These are phyloP conservation scores for Dendrolimus pini DNA, from an alignment of 2,888 invertebrate genomes.

Conservation along the genomic window DNA sequence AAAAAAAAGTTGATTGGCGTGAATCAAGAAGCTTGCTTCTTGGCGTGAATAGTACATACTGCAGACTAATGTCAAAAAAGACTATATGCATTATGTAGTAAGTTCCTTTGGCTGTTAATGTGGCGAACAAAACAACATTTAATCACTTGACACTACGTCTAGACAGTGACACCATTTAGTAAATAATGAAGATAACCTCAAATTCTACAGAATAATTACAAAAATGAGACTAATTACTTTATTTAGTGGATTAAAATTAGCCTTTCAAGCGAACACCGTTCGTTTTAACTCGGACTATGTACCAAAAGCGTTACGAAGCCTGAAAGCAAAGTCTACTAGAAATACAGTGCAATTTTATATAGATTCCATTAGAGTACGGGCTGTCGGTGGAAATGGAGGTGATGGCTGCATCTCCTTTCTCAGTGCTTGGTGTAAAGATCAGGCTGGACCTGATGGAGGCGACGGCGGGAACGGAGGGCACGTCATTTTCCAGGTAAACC, in stretches of 20 bases:
- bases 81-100: too few relatives aligned
- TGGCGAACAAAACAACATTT: too few relatives aligned
- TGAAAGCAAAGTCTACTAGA: constrained; percentile 55
- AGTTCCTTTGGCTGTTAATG: too few relatives aligned
- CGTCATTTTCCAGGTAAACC: constrained; percentile 81
- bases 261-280: constrained; percentile 1
- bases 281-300: constrained; percentile 21
- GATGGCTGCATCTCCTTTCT: constrained; percentile 94
- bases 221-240: constrained; percentile 5
- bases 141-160: too few relatives aligned
- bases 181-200: not conserved
- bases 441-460: constrained; percentile 96
- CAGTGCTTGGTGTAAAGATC: constrained; percentile 87
- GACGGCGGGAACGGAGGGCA: constrained; percentile 98
- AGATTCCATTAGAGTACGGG: constrained; percentile 81
- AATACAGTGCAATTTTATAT: constrained; percentile 78
- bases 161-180: not conserved
- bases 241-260: constrained; percentile 3
- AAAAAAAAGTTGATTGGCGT: too few relatives aligned
- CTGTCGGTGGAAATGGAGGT: constrained; percentile 92
- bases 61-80: too few relatives aligned
- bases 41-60: too few relatives aligned
- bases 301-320: constrained; percentile 54
- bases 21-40: too few relatives aligned
- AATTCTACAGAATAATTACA: not conserved